phyloP scores from a whole-genome alignment of 2,797 vertebrate genomes.

The Heterohyrax brucei region DNA sequence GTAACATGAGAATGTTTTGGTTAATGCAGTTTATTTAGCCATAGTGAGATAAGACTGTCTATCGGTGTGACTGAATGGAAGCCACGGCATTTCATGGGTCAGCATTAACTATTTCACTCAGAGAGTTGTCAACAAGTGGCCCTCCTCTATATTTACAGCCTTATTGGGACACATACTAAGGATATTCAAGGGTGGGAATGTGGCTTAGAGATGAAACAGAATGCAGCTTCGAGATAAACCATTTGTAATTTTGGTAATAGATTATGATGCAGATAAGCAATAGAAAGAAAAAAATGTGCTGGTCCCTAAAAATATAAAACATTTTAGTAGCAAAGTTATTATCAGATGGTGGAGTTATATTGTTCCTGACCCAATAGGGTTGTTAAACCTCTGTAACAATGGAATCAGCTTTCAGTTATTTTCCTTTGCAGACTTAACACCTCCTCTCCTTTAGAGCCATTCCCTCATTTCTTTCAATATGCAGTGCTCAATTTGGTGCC shows the following conservation, averaged over 20 bases:
- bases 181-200: constrained; percentile 9
- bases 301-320: neutral
- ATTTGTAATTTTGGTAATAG: constrained; percentile 9
- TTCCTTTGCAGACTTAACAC: neutral
- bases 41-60: constrained; percentile 23
- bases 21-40: constrained; percentile 66
- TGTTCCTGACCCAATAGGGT: neutral
- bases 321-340: neutral
- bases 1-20: constrained; percentile 80
- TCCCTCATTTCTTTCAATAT: neutral
- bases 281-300: neutral
- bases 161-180: neutral
- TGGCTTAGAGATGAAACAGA: too few species aligned
- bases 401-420: neutral
- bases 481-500: neutral
- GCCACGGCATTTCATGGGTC: neutral
- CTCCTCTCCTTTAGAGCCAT: neutral
- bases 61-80: neutral
- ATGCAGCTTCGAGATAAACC: constrained; percentile 1
- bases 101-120: neutral
- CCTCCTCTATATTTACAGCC: neutral
- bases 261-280: neutral
- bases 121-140: neutral
- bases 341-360: neutral
- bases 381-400: neutral